These are phyloP conservation scores for Drosophila busckii DNA, from an alignment of 1,140 invertebrate genomes.

Conservation along the genomic window DNA sequence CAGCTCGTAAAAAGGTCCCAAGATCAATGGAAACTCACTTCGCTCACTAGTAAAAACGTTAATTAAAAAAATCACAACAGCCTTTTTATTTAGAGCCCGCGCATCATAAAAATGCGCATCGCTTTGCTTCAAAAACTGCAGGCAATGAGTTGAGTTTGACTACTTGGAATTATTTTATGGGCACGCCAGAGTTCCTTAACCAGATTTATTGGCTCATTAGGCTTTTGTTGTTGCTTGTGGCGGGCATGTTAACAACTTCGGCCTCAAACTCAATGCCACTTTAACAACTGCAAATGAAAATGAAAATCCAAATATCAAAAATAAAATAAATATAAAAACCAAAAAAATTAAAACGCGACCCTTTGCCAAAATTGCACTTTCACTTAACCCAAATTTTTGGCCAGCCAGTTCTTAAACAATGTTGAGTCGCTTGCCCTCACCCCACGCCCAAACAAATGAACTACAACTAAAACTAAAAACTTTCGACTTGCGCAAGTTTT, in stretches of 20 bases:
- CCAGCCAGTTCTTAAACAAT: slow-evolving; percentile 25
- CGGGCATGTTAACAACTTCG: slow-evolving; percentile 56
- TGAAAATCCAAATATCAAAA: background rate
- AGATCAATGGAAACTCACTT: slow-evolving; percentile 48
- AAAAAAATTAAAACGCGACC: background rate
- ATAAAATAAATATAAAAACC: no score
- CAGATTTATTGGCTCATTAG: slow-evolving; percentile 66
- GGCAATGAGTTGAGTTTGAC: slow-evolving; percentile 49
- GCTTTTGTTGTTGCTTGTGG: slow-evolving; percentile 60
- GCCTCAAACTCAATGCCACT: slow-evolving; percentile 2
- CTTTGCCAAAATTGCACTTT: slow-evolving; percentile 39
- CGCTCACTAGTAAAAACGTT: slow-evolving; percentile 21
- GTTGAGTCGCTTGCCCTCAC: no score
- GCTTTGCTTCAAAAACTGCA: no score
- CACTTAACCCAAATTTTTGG: slow-evolving; percentile 43
- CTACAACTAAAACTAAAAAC: slow-evolving; percentile 35
- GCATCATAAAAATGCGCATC: slow-evolving; percentile 58
- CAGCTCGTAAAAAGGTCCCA: slow-evolving; percentile 45
- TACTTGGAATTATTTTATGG: slow-evolving; percentile 56
- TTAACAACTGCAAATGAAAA: slow-evolving; percentile 2
- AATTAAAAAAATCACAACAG: slow-evolving; percentile 62
- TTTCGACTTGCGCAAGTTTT: slow-evolving; percentile 31
- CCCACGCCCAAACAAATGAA: slow-evolving; percentile 19
- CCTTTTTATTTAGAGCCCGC: slow-evolving; percentile 37
- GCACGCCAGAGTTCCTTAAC: no score